Evolutionary conservation across 2,113 vertebrate species (phyloP).

Genomic region (Cricetomys ansorgei): DNA sequence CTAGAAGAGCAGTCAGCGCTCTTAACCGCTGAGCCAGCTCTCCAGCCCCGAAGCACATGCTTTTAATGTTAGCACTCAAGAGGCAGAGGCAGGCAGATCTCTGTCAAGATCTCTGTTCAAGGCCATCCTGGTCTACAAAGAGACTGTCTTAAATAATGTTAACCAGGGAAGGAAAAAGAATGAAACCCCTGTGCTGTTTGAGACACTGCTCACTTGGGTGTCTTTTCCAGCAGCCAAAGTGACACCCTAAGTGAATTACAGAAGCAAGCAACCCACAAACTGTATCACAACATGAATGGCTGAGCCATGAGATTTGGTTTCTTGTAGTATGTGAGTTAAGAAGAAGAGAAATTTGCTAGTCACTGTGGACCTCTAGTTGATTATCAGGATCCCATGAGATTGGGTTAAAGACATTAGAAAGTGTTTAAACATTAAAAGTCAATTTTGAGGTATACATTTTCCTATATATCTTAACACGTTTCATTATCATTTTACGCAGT

Average conservation of each 20-base stretch:
- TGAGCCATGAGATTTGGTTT: background rate
- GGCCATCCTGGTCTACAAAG: background rate
- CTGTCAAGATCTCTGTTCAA: background rate
- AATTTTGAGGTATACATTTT: background rate
- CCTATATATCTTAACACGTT: background rate
- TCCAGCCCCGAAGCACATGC: no score
- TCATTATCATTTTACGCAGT: background rate
- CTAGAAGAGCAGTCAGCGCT: no score
- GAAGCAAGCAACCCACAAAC: background rate
- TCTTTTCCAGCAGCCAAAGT: background rate
- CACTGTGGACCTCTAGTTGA: background rate
- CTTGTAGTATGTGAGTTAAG: background rate
- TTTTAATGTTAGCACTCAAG: background rate
- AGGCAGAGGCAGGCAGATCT: background rate
- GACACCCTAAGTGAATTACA: background rate
- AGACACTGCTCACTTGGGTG: background rate
- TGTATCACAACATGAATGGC: background rate
- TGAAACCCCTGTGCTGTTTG: background rate
- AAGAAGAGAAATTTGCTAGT: background rate
- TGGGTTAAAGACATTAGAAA: background rate
- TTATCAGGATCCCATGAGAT: background rate
- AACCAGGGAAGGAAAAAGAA: background rate
- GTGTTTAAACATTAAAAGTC: background rate
- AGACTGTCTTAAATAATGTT: background rate
- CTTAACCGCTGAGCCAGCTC: no score